phyloP scores from a whole-genome alignment of 1,140 invertebrate genomes.

The Pseudomyrmex gracilis region DNA sequence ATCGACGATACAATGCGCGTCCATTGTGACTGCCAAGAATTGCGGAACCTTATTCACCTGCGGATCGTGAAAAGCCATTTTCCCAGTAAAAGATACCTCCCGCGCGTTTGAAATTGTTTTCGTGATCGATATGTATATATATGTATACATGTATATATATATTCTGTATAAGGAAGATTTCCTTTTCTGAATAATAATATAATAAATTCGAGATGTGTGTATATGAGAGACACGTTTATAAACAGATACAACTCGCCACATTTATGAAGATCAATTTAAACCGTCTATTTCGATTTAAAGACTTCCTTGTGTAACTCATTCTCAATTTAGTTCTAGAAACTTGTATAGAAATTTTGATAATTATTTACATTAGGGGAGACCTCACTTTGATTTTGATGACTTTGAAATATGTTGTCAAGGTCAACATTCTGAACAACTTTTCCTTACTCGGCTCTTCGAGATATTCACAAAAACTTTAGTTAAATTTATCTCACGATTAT shows the following conservation, averaged over 20 bases:
- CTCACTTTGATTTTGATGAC: too few relatives aligned
- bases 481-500: too few relatives aligned
- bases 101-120: conserved; percentile 54
- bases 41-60: conserved; percentile 27
- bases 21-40: conserved; percentile 52
- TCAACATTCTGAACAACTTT: too few relatives aligned
- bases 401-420: too few relatives aligned
- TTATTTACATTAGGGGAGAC: too few relatives aligned
- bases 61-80: conserved; percentile 48
- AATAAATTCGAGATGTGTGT: not conserved
- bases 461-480: too few relatives aligned
- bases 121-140: conserved; percentile 43
- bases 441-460: too few relatives aligned
- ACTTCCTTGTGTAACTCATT: too few relatives aligned
- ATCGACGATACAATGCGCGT: conserved; percentile 50
- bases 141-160: conserved; percentile 1
- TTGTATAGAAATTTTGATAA: too few relatives aligned
- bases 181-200: conserved; percentile 10
- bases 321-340: too few relatives aligned
- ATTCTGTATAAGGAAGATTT: not conserved
- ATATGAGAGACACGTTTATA: not conserved
- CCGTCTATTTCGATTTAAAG: too few relatives aligned
- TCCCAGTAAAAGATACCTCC: conserved; percentile 59
- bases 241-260: not conserved
- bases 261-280: not conserved